Percentiles rank a stretch among this genome's conserved stretches.
These are phyloP conservation scores for Diceros bicornis DNA, from an alignment of 2,797 vertebrate genomes.

Conservation along the genomic window DNA sequence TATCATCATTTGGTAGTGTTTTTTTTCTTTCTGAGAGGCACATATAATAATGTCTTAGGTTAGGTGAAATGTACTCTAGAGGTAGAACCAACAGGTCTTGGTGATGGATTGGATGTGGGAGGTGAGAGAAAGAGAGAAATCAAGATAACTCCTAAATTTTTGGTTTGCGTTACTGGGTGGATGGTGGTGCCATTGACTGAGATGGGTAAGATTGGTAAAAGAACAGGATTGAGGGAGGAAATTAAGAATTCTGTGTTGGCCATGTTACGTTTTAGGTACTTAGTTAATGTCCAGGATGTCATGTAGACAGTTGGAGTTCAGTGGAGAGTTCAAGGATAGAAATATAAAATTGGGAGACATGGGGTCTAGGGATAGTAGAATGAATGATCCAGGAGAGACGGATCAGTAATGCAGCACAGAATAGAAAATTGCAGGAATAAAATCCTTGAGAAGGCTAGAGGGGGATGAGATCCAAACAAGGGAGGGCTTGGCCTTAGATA, in stretches of 20 bases:
- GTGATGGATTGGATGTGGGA: neutral
- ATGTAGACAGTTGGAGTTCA: neutral
- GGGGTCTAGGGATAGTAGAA: neutral
- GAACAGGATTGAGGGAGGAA: neutral
- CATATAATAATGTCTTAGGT: neutral
- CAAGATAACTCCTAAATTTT: neutral
- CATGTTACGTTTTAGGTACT: neutral
- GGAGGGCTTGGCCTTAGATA: neutral
- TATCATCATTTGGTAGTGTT: neutral
- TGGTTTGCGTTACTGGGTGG: neutral
- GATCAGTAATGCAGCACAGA: neutral
- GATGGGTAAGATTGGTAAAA: neutral
- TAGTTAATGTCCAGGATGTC: neutral
- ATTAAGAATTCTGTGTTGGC: neutral
- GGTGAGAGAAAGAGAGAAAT: neutral
- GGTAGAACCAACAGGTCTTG: neutral
- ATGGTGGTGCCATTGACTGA: neutral
- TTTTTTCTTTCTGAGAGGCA: neutral
- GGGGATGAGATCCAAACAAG: neutral
- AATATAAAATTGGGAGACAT: neutral
- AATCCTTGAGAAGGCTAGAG: neutral
- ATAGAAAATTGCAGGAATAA: neutral
- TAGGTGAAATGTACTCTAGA: neutral
- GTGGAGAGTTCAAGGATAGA: neutral
- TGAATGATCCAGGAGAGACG: neutral